Evolutionary conservation across 2,888 invertebrate genomes (phyloP).

Genomic region (Agrilus mali): DNA sequence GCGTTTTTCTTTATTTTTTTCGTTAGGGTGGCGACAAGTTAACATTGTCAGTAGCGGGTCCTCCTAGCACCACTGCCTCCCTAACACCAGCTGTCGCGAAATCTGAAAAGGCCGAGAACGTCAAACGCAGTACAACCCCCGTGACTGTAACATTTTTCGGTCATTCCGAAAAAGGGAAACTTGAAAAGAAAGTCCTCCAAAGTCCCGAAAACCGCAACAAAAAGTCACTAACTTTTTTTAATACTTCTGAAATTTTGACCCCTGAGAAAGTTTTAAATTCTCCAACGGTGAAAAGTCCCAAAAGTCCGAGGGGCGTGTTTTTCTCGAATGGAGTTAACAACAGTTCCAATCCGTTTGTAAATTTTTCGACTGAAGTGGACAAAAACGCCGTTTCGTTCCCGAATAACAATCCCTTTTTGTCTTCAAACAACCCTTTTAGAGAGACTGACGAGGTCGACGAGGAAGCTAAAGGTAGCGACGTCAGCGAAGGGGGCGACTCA

Average conservation of each 20-base stretch:
- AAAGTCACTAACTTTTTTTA: conserved; percentile 19
- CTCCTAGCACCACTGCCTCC: conserved; percentile 15
- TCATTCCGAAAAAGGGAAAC: conserved; percentile 27
- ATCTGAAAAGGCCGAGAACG: conserved; percentile 19
- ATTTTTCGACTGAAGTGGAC: conserved; percentile 17
- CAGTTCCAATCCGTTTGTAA: conserved; percentile 26
- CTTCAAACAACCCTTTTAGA: conserved; percentile 29
- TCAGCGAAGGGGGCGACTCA: conserved; percentile 9
- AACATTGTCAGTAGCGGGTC: conserved; percentile 50
- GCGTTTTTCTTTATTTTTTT: neutral
- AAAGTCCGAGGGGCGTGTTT: conserved; percentile 8
- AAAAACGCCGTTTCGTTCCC: conserved; percentile 36
- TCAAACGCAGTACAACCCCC: conserved; percentile 34
- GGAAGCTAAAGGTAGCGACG: conserved; percentile 3
- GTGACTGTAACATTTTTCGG: conserved; percentile 50
- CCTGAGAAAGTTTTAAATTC: conserved; percentile 9
- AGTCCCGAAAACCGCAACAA: conserved; percentile 15
- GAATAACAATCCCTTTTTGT: conserved; percentile 30
- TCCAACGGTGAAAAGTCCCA: conserved; percentile 8
- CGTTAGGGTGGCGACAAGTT: conserved; percentile 55
- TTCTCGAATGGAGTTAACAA: conserved; percentile 1
- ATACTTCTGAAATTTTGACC: conserved; percentile 9
- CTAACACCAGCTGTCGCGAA: conserved; percentile 9
- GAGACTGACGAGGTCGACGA: conserved; percentile 14
- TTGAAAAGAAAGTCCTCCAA: conserved; percentile 26